These are phyloP conservation scores for Axea sp. DNA, from an alignment of 2,888 invertebrate genomes.

Conservation along the genomic window DNA sequence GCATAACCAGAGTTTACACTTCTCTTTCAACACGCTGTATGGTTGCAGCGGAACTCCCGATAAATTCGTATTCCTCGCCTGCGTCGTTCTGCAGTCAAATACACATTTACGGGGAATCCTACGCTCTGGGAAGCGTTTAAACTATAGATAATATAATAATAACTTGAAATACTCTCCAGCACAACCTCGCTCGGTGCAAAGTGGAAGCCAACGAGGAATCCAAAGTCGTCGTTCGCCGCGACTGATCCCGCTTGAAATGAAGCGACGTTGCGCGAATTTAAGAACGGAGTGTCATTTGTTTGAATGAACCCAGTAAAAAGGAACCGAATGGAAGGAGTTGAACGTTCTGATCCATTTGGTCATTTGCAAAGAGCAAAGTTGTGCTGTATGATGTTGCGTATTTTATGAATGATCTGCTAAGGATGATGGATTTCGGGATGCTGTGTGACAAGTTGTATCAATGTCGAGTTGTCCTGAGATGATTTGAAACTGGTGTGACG, in stretches of 20 bases:
- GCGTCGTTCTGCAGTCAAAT: too few relatives aligned
- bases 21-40: constrained; percentile 4
- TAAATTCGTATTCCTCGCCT: neutral
- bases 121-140: constrained; percentile 13
- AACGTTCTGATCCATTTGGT: too few relatives aligned
- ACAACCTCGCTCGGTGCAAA: constrained; percentile 18
- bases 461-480: constrained; percentile 78
- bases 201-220: too few relatives aligned
- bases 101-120: neutral
- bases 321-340: too few relatives aligned
- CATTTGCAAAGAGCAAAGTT: constrained; percentile 40
- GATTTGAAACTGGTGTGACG: constrained; percentile 80
- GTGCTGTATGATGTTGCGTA: constrained; percentile 38
- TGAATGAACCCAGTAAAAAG: too few relatives aligned
- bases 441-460: constrained; percentile 79
- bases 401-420: constrained; percentile 67
- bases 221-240: too few relatives aligned
- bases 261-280: too few relatives aligned
- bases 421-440: constrained; percentile 77
- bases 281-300: too few relatives aligned
- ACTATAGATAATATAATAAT: constrained; percentile 24
- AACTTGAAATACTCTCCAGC: too few relatives aligned
- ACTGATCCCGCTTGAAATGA: too few relatives aligned
- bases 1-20: constrained; percentile 37
- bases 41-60: constrained; percentile 6